These are phyloP conservation scores for Siphlonurus alternatus DNA, from an alignment of 2,888 invertebrate species.

Conservation along the genomic window DNA sequence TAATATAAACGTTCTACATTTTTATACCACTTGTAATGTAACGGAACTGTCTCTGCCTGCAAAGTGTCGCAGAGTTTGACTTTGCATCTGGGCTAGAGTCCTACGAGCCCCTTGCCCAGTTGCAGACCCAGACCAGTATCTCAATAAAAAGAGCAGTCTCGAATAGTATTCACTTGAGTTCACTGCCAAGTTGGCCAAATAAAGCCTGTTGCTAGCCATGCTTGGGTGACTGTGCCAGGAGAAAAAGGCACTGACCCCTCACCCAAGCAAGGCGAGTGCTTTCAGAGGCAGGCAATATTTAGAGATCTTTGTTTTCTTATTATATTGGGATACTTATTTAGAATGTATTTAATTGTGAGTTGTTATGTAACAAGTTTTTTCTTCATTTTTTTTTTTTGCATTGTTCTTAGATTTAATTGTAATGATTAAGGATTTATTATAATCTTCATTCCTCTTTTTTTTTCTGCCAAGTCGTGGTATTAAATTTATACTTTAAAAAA, in stretches of 20 bases:
- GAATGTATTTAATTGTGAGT: not conserved
- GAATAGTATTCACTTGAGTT: not conserved
- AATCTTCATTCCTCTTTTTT: not conserved
- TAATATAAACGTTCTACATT: not conserved
- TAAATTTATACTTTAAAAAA: conserved; percentile 1
- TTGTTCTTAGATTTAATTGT: not conserved
- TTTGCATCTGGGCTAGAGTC: not conserved
- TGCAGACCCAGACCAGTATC: not conserved
- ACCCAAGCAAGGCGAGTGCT: not conserved
- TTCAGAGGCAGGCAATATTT: not conserved
- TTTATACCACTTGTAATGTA: not conserved
- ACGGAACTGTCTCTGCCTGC: not conserved
- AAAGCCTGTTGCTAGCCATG: not conserved
- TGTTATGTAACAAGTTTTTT: not conserved
- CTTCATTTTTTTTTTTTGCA: not conserved
- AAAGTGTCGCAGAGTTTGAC: not conserved
- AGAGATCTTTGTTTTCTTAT: not conserved
- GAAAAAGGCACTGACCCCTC: not conserved
- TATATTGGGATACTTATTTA: not conserved
- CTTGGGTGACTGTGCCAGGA: not conserved
- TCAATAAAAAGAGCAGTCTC: not conserved
- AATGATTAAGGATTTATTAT: not conserved
- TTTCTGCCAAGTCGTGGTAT: not conserved
- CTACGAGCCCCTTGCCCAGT: not conserved
- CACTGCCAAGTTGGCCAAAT: not conserved